A percentile compares a stretch with the other conserved stretches of the same genome.
These are phyloP conservation scores for Pseudobourletiella spinata DNA, from an alignment of 1,140 invertebrate genomes.

Conservation along the genomic window DNA sequence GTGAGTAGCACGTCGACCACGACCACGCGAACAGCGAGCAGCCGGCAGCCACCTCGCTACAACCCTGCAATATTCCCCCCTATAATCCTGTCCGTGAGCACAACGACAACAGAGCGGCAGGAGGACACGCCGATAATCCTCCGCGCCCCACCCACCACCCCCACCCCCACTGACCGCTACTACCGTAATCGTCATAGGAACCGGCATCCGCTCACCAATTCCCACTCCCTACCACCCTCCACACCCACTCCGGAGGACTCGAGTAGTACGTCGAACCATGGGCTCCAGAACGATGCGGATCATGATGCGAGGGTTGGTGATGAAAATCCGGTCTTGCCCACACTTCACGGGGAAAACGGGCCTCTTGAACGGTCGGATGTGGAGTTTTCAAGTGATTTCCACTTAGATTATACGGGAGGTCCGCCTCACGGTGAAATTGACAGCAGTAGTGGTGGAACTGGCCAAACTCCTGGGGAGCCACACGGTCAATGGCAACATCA, in stretches of 20 bases:
- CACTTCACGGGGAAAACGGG: background rate
- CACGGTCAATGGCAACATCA: too few species aligned
- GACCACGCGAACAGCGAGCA: background rate
- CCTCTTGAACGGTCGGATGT: background rate
- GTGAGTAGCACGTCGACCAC: background rate
- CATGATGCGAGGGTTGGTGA: too few species aligned
- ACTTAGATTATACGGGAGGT: background rate
- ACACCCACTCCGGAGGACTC: constrained; percentile 6
- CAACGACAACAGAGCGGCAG: too few species aligned
- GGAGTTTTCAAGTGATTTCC: background rate
- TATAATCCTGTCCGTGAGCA: too few species aligned
- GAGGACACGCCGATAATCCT: background rate
- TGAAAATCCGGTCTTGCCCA: background rate
- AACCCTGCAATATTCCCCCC: background rate
- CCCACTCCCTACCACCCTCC: constrained; percentile 16
- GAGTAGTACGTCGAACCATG: background rate
- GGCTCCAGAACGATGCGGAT: background rate
- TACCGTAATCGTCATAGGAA: constrained; percentile 7
- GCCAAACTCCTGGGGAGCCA: too few species aligned
- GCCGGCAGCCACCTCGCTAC: background rate
- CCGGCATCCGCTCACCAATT: constrained; percentile 19
- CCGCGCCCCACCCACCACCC: background rate
- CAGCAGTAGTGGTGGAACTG: background rate
- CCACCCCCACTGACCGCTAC: background rate
- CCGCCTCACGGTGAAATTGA: too few species aligned